A percentile compares a stretch with the other conserved stretches of the same genome.
Conservation (phyloP, 2,113 vertebrate genomes). For the Tragelaphus imberbis region DNA sequence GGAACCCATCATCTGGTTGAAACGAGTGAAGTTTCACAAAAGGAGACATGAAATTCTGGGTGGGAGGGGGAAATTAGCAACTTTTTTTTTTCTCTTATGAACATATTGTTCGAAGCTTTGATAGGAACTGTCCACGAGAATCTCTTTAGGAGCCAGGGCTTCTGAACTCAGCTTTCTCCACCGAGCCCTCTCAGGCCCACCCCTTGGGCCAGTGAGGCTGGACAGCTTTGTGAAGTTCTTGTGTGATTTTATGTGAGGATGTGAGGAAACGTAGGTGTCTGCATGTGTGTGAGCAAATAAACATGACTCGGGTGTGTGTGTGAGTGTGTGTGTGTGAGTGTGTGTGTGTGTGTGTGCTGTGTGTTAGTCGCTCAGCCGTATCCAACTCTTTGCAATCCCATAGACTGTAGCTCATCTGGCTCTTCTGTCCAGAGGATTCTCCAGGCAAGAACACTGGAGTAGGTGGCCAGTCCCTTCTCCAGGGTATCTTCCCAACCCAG, state of each 20-base stretch:
- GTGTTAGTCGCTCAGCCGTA: background rate
- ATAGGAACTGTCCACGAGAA: background rate
- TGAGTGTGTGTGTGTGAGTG: background rate
- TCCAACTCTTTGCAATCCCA: background rate
- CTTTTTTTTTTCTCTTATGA: background rate
- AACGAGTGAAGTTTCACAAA: conserved; percentile 35
- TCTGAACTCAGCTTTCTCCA: background rate
- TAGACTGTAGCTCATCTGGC: background rate
- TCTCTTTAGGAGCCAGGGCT: background rate
- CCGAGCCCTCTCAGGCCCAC: background rate
- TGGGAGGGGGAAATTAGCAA: background rate
- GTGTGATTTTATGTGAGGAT: conserved; percentile 25
- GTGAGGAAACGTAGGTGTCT: background rate
- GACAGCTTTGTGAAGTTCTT: background rate
- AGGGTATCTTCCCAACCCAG: background rate
- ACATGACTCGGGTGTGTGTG: background rate
- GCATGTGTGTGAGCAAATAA: background rate
- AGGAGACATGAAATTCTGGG: background rate
- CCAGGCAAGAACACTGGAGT: background rate
- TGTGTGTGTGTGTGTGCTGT: no score
- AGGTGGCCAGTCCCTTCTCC: background rate
- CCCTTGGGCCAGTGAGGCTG: background rate
- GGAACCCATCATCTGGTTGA: background rate
- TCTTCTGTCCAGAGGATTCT: background rate
- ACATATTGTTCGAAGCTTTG: background rate